These are phyloP conservation scores for Pachymerium ferrugineum DNA, from an alignment of 2,888 invertebrate genomes.

Conservation along the genomic window DNA sequence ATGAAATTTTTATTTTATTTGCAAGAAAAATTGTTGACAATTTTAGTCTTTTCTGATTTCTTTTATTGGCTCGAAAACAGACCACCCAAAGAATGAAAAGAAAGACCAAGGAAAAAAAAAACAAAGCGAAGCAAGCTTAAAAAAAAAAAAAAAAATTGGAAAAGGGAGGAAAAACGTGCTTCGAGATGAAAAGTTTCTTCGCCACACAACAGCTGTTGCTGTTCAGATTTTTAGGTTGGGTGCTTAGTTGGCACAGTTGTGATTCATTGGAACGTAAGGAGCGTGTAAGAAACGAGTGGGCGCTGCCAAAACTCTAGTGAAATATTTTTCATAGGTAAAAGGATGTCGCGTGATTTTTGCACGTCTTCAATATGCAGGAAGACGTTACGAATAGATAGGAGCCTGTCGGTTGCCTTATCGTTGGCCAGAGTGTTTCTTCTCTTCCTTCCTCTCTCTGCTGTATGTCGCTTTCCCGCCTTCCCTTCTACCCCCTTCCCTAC, in stretches of 20 bases:
- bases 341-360: slow-evolving; percentile 1
- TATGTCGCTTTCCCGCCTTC: neutral
- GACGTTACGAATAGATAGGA: slow-evolving; percentile 29
- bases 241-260: slow-evolving; percentile 27
- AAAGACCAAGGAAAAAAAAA: no score
- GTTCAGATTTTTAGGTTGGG: slow-evolving; percentile 17
- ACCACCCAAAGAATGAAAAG: no score
- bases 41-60: no score
- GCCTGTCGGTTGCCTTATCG: slow-evolving; percentile 20
- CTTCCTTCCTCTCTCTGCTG: neutral
- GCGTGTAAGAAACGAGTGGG: slow-evolving; percentile 1
- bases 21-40: no score
- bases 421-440: slow-evolving; percentile 19
- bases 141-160: no score
- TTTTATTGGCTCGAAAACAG: no score
- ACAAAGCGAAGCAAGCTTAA: no score
- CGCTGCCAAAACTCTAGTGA: neutral
- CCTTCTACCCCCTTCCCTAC: neutral
- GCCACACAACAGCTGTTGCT: slow-evolving; percentile 3
- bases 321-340: slow-evolving; percentile 8
- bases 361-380: slow-evolving; percentile 31
- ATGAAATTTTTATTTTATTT: no score
- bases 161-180: neutral
- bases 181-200: slow-evolving; percentile 15
- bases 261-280: slow-evolving; percentile 14